Conservation (phyloP, 2,113 vertebrate species). For the Dasyprocta punctata region DNA sequence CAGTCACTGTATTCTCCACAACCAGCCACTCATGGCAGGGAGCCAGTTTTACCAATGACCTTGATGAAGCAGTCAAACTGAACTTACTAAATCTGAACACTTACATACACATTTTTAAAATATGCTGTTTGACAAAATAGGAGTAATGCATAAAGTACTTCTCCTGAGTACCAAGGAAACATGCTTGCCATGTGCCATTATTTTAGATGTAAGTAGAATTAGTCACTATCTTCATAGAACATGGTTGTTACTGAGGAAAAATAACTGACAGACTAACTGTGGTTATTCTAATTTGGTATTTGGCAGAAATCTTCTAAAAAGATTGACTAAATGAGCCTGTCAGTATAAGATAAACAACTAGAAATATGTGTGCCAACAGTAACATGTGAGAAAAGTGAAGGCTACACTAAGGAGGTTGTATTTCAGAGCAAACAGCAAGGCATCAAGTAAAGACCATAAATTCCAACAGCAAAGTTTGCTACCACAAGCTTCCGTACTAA, state of each 20-base stretch:
- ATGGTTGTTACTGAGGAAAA: neutral
- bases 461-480: neutral
- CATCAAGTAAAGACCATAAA: neutral
- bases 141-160: neutral
- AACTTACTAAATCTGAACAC: neutral
- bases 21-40: neutral
- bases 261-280: neutral
- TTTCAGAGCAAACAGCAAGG: neutral
- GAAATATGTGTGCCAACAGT: neutral
- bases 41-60: neutral
- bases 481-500: neutral
- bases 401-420: neutral
- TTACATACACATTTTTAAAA: neutral
- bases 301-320: neutral
- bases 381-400: neutral
- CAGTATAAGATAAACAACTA: neutral
- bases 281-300: neutral
- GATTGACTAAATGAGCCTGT: neutral
- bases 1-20: neutral
- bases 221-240: neutral
- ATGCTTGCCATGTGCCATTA: neutral
- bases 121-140: neutral
- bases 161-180: accelerated
- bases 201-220: neutral
- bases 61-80: neutral